Conservation (phyloP, 2,797 vertebrate species). For the Emys orbicularis region DNA sequence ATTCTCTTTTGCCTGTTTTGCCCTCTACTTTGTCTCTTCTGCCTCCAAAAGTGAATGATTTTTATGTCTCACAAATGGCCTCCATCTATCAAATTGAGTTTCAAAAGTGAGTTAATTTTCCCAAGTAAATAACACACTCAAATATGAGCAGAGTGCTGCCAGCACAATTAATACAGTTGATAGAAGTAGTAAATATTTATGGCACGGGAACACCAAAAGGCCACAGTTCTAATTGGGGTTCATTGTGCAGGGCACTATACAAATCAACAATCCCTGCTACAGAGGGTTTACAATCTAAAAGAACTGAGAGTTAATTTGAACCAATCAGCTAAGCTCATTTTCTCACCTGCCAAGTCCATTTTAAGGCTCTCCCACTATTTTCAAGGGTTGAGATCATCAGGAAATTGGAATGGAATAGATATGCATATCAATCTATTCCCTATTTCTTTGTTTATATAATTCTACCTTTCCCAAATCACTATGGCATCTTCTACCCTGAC, state of each 20-base stretch:
- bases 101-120: neutral
- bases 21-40: neutral
- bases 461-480: neutral
- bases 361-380: slow-evolving; percentile 9
- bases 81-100: neutral
- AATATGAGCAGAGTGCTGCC: neutral
- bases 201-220: neutral
- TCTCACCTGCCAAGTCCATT: slow-evolving; percentile 6
- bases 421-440: slow-evolving; percentile 3
- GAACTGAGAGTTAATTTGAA: neutral
- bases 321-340: neutral
- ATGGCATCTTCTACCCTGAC: no score
- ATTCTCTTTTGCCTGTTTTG: neutral
- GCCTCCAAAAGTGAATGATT: neutral
- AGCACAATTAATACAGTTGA: neutral
- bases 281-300: neutral
- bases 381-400: slow-evolving; percentile 10
- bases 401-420: neutral
- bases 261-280: neutral
- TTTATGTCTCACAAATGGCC: neutral
- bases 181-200: slow-evolving; percentile 1
- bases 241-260: neutral
- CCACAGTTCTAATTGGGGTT: neutral
- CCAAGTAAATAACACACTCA: neutral
- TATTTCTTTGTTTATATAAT: neutral